A percentile compares a stretch with the other conserved stretches of the same genome.
These are phyloP conservation scores for Xanthorhoe spadicearia DNA, from an alignment of 2,888 invertebrate genomes.

Conservation along the genomic window DNA sequence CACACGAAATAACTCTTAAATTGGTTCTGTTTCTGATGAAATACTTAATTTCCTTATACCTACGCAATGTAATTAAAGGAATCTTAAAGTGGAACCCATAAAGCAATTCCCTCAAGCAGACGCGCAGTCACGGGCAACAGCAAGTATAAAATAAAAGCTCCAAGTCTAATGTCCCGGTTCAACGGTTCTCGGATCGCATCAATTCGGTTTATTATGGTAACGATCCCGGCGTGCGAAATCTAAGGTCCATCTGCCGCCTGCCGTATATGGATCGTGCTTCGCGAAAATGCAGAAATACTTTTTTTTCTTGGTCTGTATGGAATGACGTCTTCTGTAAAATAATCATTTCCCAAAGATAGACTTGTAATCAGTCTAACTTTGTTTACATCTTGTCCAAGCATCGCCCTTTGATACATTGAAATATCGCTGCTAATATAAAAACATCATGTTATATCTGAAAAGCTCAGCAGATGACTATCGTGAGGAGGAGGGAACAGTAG, in stretches of 20 bases:
- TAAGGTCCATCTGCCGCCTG: constrained; percentile 46
- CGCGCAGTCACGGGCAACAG: constrained; percentile 22
- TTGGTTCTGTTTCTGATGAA: too few species aligned
- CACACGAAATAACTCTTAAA: too few species aligned
- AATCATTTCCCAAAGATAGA: neutral
- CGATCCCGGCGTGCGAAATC: constrained; percentile 56
- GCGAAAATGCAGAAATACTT: constrained; percentile 16
- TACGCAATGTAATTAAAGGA: neutral
- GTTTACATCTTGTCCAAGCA: too few species aligned
- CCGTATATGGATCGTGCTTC: constrained; percentile 49
- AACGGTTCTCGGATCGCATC: constrained; percentile 42
- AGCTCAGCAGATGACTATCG: neutral
- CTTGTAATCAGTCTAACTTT: neutral
- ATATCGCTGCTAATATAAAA: too few species aligned
- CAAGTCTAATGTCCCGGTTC: constrained; percentile 31
- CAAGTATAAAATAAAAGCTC: constrained; percentile 26
- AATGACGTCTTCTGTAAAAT: neutral
- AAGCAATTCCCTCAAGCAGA: constrained; percentile 1
- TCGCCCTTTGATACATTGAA: too few species aligned
- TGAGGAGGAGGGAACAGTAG: neutral
- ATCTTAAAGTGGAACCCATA: neutral
- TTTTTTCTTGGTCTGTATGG: neutral
- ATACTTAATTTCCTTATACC: neutral
- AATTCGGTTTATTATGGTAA: constrained; percentile 50
- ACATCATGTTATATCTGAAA: neutral